phyloP scores from a whole-genome alignment of 2,888 invertebrate species.

The Andrena hattorfiana region DNA sequence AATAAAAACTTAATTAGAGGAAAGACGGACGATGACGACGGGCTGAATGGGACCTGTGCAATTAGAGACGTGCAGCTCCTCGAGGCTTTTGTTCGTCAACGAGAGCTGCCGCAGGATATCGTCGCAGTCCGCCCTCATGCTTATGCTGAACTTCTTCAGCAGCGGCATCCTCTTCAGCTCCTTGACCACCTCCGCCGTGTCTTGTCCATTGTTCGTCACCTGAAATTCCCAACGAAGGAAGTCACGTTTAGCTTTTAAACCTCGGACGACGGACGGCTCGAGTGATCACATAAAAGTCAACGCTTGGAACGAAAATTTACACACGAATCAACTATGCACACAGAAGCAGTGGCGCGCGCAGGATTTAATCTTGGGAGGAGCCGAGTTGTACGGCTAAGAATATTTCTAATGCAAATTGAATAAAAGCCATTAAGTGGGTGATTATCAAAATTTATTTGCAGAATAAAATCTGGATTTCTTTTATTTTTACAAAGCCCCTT shows the following conservation, averaged over 20 bases:
- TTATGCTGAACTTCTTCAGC: slow-evolving; percentile 71
- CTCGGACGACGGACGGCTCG: no score
- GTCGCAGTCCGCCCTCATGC: slow-evolving; percentile 74
- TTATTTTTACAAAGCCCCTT: no score
- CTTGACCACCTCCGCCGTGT: slow-evolving; percentile 70
- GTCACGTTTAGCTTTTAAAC: not conserved
- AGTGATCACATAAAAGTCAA: no score
- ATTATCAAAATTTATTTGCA: no score
- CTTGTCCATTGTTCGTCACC: slow-evolving; percentile 66
- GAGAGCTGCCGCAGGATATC: slow-evolving; percentile 78
- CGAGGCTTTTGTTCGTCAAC: slow-evolving; percentile 75
- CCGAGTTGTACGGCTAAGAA: no score
- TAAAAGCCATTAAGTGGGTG: no score
- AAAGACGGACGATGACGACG: slow-evolving; percentile 6
- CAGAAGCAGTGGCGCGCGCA: no score
- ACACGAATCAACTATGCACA: no score
- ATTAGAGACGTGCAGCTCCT: slow-evolving; percentile 71
- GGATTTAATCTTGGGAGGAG: no score
- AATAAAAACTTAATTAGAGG: slow-evolving; percentile 25
- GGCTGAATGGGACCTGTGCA: slow-evolving; percentile 69
- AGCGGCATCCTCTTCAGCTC: slow-evolving; percentile 77
- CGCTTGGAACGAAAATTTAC: no score
- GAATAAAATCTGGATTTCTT: no score
- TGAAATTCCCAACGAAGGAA: slow-evolving; percentile 31
- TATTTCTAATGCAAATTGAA: no score